Conservation (phyloP, 2,888 invertebrate genomes). For the Acanthosoma haemorrhoidale region DNA sequence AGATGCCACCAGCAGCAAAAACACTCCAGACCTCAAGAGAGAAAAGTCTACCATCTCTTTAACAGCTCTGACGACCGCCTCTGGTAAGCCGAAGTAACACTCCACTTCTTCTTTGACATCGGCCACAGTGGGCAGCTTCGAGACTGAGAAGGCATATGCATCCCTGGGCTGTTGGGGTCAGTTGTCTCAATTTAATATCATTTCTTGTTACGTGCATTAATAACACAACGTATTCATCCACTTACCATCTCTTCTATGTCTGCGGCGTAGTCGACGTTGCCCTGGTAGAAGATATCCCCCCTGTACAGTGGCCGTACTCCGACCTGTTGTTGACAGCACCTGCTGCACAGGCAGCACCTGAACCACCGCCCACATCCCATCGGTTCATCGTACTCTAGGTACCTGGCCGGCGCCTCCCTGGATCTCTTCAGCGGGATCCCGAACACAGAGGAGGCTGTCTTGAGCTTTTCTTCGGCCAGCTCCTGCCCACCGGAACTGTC, state of each 20-base stretch:
- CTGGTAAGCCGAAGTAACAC: not conserved
- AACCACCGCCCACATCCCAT: too few species aligned
- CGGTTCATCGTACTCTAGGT: not conserved
- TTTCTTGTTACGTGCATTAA: too few species aligned
- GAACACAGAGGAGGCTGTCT: not conserved
- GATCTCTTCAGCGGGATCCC: not conserved
- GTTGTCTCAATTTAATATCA: too few species aligned
- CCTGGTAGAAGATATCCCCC: not conserved
- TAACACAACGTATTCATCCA: too few species aligned
- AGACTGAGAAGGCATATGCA: not conserved
- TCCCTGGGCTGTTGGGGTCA: not conserved
- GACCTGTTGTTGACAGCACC: slow-evolving; percentile 5
- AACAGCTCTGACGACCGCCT: not conserved
- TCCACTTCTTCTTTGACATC: not conserved
- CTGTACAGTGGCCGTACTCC: not conserved
- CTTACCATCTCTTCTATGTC: not conserved
- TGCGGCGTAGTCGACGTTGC: not conserved
- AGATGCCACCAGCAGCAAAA: not conserved
- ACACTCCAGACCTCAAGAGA: not conserved
- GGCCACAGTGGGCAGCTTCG: not conserved
- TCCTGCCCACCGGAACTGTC: too few species aligned
- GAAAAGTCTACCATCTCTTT: not conserved
- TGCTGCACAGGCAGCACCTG: not conserved
- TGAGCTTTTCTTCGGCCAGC: not conserved
- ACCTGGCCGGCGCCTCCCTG: not conserved